Percentiles rank a stretch among this genome's conserved stretches.
Conservation (phyloP, 2,113 vertebrate genomes). For the Sakesphorus luctuosus region DNA sequence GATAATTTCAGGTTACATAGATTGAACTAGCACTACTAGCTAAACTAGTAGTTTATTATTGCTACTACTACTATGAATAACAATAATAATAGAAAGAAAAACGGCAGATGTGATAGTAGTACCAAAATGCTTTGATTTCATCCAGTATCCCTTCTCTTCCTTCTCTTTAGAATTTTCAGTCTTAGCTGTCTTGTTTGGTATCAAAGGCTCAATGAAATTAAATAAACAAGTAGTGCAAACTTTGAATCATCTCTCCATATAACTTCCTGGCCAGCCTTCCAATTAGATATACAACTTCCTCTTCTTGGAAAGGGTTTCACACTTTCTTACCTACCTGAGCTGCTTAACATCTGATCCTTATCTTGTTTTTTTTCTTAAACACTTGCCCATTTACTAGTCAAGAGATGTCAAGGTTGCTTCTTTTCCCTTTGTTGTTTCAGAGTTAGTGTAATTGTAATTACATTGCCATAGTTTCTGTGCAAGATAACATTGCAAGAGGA, state of each 20-base stretch:
- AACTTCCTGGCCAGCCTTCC: not conserved
- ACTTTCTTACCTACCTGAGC: not conserved
- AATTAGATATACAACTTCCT: not conserved
- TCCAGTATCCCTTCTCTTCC: not conserved
- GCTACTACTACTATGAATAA: not conserved
- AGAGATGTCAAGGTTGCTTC: not conserved
- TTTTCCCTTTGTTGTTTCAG: not conserved
- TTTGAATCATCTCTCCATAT: not conserved
- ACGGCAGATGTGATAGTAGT: not conserved
- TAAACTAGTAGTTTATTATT: not conserved
- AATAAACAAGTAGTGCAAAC: not conserved
- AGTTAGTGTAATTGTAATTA: not conserved
- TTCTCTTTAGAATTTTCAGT: not conserved
- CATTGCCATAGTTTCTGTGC: not conserved
- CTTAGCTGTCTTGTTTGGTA: not conserved
- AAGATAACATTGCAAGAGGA: not conserved
- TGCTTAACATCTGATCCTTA: not conserved
- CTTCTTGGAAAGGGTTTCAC: not conserved
- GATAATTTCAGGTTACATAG: not conserved
- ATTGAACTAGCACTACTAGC: not conserved
- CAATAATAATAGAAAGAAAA: not conserved
- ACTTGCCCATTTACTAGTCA: not conserved
- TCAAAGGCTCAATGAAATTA: not conserved
- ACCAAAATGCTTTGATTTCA: not conserved
- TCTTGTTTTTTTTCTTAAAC: not conserved